These are phyloP conservation scores for Calypte anna DNA, from an alignment of 2,113 vertebrate species.

Conservation along the genomic window DNA sequence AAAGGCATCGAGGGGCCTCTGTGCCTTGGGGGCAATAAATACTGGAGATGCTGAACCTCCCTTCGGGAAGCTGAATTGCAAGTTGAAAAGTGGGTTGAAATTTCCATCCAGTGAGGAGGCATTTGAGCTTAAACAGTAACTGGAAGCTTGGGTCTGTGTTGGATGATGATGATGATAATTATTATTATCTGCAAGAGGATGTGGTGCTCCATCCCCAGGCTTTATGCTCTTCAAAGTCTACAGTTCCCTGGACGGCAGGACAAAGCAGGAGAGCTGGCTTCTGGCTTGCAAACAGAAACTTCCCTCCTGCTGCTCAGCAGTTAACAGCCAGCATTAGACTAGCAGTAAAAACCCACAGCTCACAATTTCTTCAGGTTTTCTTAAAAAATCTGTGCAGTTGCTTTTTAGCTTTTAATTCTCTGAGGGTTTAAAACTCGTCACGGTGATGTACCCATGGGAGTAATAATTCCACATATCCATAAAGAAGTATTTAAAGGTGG, in stretches of 20 bases:
- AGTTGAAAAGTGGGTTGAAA: not conserved
- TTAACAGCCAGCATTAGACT: not conserved
- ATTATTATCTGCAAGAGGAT: not conserved
- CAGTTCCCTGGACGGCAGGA: not conserved
- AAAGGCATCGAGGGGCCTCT: not conserved
- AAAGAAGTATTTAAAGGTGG: not conserved
- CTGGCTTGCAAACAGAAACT: not conserved
- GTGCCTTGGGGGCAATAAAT: not conserved
- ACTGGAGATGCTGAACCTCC: not conserved
- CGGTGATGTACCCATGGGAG: not conserved
- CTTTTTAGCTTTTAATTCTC: not conserved
- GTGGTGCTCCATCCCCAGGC: not conserved
- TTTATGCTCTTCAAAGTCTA: not conserved
- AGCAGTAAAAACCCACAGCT: not conserved
- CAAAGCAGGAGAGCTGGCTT: not conserved
- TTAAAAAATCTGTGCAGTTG: not conserved
- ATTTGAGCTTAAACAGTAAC: not conserved
- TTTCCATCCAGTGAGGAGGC: rapidly evolving
- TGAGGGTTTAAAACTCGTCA: not conserved
- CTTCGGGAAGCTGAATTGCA: not conserved
- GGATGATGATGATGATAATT: too few species aligned
- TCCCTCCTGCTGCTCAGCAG: not conserved
- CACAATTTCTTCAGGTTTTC: not conserved
- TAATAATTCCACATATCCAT: not conserved
- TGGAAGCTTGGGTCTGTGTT: not conserved